Conservation (phyloP, 2,113 vertebrate genomes). For the Cynoglossus semilaevis region DNA sequence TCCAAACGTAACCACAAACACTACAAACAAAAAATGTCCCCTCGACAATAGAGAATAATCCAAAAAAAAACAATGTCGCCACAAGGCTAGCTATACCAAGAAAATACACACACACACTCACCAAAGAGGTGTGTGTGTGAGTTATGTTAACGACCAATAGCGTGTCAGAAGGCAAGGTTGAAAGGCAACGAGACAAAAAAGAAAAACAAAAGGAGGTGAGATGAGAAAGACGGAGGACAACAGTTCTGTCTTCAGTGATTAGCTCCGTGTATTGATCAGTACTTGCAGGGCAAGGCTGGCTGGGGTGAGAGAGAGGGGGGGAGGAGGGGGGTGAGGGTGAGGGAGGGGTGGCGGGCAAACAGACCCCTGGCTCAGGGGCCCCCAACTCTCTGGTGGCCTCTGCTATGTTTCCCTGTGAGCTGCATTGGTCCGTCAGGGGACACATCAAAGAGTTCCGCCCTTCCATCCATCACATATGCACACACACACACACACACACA, state of each 20-base stretch:
- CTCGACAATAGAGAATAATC: too few relatives aligned
- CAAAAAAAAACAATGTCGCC: too few relatives aligned
- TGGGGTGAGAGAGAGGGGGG: conserved; percentile 35
- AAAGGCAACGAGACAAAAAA: conserved; percentile 32
- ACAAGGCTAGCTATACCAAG: too few relatives aligned
- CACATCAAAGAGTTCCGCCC: conserved; percentile 71
- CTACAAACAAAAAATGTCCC: too few relatives aligned
- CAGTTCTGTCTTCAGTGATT: conserved; percentile 69
- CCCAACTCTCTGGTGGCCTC: conserved; percentile 64
- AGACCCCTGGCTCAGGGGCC: conserved; percentile 45
- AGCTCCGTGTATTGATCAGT: conserved; percentile 74
- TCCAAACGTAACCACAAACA: too few relatives aligned
- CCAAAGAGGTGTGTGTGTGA: background rate
- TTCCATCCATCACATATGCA: conserved; percentile 34
- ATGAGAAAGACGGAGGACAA: conserved; percentile 54
- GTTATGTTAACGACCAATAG: conserved; percentile 27
- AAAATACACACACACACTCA: background rate
- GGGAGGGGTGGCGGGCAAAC: conserved; percentile 41
- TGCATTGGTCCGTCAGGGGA: conserved; percentile 54
- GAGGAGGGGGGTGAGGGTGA: conserved; percentile 42
- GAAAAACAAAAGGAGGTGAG: conserved; percentile 44
- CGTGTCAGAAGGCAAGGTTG: conserved; percentile 39
- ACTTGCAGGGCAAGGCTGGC: too few relatives aligned
- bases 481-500: conserved; percentile 44
- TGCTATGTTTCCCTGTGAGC: conserved; percentile 63